A percentile compares a stretch with the other conserved stretches of the same genome.
Evolutionary conservation across 2,113 vertebrate species (phyloP).

Genomic region (Hyla sarda): DNA sequence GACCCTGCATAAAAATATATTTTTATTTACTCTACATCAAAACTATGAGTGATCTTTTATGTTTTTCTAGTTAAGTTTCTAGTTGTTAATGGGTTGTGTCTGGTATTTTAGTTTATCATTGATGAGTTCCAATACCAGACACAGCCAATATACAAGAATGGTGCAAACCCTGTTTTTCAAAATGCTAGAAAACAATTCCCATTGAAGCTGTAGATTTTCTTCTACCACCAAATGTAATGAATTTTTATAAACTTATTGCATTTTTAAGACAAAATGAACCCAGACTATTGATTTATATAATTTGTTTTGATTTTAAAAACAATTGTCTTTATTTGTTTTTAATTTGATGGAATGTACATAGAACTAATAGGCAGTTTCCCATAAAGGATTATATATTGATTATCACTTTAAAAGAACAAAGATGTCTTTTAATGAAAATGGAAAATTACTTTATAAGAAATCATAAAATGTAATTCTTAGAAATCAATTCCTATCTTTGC

Average conservation of each 20-base stretch:
- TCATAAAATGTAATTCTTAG: constrained; percentile 50
- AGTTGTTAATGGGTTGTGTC: too few species aligned
- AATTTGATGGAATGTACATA: background rate
- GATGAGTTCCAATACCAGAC: too few species aligned
- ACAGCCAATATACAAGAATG: too few species aligned
- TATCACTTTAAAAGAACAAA: background rate
- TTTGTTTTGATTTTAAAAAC: background rate
- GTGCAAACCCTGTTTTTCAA: too few species aligned
- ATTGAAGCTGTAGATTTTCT: too few species aligned
- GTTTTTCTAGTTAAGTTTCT: too few species aligned
- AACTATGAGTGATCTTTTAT: too few species aligned
- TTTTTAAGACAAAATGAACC: background rate
- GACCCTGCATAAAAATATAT: too few species aligned
- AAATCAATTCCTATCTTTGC: constrained; percentile 45
- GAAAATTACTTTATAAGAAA: background rate
- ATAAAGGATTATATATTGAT: background rate
- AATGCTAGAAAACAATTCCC: too few species aligned
- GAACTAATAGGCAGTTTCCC: background rate
- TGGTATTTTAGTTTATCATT: too few species aligned
- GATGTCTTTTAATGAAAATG: background rate
- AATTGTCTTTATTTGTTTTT: background rate
- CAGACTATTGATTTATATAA: background rate
- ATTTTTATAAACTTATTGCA: background rate
- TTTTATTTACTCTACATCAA: too few species aligned
- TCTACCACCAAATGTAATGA: too few species aligned